phyloP scores from a whole-genome alignment of 1,140 invertebrate genomes.

The Pachypsylla venusta region DNA sequence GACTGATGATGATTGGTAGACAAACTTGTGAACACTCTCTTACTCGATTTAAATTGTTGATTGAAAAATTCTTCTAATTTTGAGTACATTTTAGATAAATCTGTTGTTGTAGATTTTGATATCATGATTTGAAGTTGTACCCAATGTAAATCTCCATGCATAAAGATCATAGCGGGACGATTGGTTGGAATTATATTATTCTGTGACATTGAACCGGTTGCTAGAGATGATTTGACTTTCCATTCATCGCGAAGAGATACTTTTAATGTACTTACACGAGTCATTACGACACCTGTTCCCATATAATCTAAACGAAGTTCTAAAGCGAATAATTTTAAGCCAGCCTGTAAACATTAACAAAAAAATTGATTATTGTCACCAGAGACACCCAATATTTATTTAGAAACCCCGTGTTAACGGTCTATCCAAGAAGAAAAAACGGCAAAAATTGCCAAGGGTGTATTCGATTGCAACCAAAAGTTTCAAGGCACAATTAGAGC shows the following conservation, averaged over 20 bases:
- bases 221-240: conserved; percentile 39
- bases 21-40: conserved; percentile 70
- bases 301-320: conserved; percentile 90
- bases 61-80: conserved; percentile 95
- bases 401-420: no score
- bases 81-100: conserved; percentile 89
- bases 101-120: conserved; percentile 88
- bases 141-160: conserved; percentile 85
- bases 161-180: conserved; percentile 78
- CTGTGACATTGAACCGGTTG: conserved; percentile 21
- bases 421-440: no score
- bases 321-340: conserved; percentile 66
- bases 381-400: no score
- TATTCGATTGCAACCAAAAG: no score
- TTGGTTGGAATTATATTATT: neutral
- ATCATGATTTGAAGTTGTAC: conserved; percentile 93
- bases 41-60: conserved; percentile 86
- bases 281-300: conserved; percentile 87
- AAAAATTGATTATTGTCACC: no score
- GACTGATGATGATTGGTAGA: conserved; percentile 32
- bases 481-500: no score
- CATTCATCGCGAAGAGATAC: conserved; percentile 71
- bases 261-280: conserved; percentile 63
- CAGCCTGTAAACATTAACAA: conserved; percentile 32
- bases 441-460: no score